Percentiles rank a stretch among this genome's conserved stretches.
These are phyloP conservation scores for Anguilla obscura DNA, from an alignment of 2,797 vertebrate species.

Conservation along the genomic window DNA sequence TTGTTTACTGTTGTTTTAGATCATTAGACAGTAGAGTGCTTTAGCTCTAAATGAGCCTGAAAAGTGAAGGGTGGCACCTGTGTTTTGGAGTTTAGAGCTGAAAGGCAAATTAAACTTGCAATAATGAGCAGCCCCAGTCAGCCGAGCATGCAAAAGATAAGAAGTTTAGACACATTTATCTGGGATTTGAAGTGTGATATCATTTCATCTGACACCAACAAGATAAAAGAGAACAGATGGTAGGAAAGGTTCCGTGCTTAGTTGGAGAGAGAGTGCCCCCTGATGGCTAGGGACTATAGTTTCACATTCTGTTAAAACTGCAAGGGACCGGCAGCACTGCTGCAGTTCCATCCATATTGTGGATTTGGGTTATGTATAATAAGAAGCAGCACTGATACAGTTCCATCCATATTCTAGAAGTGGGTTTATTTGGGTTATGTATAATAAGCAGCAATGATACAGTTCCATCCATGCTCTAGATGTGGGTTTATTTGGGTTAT, in stretches of 20 bases:
- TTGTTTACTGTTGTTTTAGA: conserved; percentile 9
- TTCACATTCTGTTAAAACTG: background rate
- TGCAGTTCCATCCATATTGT: background rate
- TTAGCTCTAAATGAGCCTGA: background rate
- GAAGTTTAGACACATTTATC: background rate
- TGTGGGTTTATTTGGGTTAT: background rate
- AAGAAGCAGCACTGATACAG: background rate
- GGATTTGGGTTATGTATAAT: background rate
- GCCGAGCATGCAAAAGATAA: background rate
- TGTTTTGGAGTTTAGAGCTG: conserved; percentile 2
- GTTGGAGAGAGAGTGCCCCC: background rate
- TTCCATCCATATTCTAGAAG: background rate
- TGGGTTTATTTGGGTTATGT: background rate
- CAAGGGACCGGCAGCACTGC: background rate
- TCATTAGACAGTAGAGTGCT: conserved; percentile 1
- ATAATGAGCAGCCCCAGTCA: conserved; percentile 5
- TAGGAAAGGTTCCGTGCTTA: background rate
- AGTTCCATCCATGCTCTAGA: background rate
- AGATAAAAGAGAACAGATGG: background rate
- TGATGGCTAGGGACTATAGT: background rate
- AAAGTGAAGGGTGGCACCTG: background rate
- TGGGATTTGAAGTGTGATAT: background rate
- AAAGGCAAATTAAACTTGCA: background rate
- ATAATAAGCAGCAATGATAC: background rate
- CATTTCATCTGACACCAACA: background rate